Base-by-base conservation (phyloP, 2,113 vertebrate genomes). In the Boulengerochromis microlepis region DNA sequence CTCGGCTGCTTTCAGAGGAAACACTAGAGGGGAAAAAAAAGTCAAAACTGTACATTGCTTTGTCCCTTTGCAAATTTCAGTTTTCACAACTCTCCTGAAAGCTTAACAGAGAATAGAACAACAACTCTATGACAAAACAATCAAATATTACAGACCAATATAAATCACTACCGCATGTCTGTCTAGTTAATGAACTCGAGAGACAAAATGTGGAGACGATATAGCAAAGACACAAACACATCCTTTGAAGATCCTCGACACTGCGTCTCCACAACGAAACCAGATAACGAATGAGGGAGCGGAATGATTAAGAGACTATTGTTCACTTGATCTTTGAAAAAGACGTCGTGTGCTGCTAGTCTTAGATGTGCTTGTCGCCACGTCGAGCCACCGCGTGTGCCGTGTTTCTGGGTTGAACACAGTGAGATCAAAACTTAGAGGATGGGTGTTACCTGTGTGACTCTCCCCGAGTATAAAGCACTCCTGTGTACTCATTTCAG, bases 81-180 rank as follows among this genome's bases (percentile, higher is more conserved):
- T 81, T 92, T 91, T n/a, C 74, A 31, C 45, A 10, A 87, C 56
- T 66, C 76, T 89, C 86, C 83, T n/a, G 69, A 83, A 88, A 91
- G 52, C 66, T 80, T 81, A 93, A 92, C 87, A 69, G 90, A 91
- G 26, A 76, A 86, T n/a, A 47, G 3, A 90, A 93, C 91, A 85
- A 87, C 84, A 84, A 86, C 83, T 87, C 71, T 74, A 85, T 93
- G 91, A 94, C 94, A 50, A 78, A 93, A 93, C 88, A 87, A 84
- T 89, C 88, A 87, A 88, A 88, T 88, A 85, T 56, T 86, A 93
- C 90, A 91, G 85, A 92, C 94, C 93, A 40, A 94, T 93, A 92
- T 56, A 91, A 93, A 93, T 61, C 92, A 94, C 84, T 71, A 88
- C 61, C 19, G 87, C 19, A 52, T 85, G 91, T 74, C 84, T 57